Percentiles rank a stretch among this genome's conserved stretches.
Evolutionary conservation across 37 sponge, comb jelly and placozoan genomes (phyloP).

Genomic region (Dysidea cf. avara): DNA sequence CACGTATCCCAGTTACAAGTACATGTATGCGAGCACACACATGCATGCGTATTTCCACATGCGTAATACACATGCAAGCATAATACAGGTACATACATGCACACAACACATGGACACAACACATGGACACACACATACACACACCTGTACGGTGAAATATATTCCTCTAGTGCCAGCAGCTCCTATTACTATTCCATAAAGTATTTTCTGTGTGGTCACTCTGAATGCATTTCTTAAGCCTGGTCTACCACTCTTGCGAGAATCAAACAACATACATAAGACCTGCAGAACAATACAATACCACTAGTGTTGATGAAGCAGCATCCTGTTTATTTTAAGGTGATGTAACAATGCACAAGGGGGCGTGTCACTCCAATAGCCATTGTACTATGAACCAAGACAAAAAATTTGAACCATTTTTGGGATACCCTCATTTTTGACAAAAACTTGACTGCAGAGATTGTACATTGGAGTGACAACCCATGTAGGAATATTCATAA

Average conservation of each 20-base stretch:
- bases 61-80: neutral
- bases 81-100: neutral
- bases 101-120: neutral
- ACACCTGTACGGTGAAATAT: constrained; percentile 53
- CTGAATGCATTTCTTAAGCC: constrained; percentile 59
- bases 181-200: constrained; percentile 50
- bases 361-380: too few relatives aligned
- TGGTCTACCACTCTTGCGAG: constrained; percentile 1
- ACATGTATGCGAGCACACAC: constrained; percentile 28
- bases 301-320: too few relatives aligned
- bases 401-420: too few relatives aligned
- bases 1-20: constrained; percentile 13
- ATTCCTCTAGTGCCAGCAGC: constrained; percentile 69
- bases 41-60: too few relatives aligned
- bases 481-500: too few relatives aligned
- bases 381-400: too few relatives aligned
- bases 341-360: too few relatives aligned
- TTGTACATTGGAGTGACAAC: too few relatives aligned
- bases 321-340: too few relatives aligned
- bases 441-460: too few relatives aligned
- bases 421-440: too few relatives aligned
- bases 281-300: too few relatives aligned
- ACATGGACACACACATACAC: neutral
- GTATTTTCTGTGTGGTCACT: constrained; percentile 51
- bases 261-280: constrained; percentile 50